phyloP scores from a whole-genome alignment of 2,797 vertebrate genomes.

The Kryptopterus vitreolus region DNA sequence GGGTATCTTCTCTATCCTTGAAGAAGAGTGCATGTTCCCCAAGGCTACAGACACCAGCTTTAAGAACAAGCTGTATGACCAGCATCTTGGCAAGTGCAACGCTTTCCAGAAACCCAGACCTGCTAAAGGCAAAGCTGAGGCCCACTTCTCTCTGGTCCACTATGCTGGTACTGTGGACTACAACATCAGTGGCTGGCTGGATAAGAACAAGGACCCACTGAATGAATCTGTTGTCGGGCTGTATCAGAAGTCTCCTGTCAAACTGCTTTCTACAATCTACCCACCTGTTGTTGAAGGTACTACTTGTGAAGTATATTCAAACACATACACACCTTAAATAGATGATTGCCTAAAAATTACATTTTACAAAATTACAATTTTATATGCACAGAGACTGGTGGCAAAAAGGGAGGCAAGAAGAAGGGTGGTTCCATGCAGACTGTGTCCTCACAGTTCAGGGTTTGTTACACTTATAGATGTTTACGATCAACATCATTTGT shows the following conservation, averaged over 20 bases:
- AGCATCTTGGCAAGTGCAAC: constrained; percentile 82
- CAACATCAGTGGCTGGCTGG: constrained; percentile 79
- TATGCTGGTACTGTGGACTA: constrained; percentile 80
- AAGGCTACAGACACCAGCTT: constrained; percentile 82
- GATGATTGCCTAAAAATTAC: neutral
- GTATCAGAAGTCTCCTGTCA: constrained; percentile 81
- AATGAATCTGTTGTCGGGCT: constrained; percentile 83
- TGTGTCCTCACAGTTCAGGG: constrained; percentile 86
- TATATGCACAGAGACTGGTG: constrained; percentile 46
- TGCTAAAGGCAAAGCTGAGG: constrained; percentile 74
- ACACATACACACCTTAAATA: too few relatives aligned
- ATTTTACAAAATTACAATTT: neutral
- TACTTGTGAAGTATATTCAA: neutral
- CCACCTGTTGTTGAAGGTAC: constrained; percentile 72
- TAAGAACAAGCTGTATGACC: constrained; percentile 88
- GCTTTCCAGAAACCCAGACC: constrained; percentile 81
- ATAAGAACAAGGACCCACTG: constrained; percentile 82
- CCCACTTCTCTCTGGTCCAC: constrained; percentile 71
- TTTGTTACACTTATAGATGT: constrained; percentile 56
- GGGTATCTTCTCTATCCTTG: constrained; percentile 80
- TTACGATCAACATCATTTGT: neutral
- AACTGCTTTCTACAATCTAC: constrained; percentile 76
- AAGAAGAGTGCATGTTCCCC: constrained; percentile 90
- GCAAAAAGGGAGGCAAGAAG: constrained; percentile 85
- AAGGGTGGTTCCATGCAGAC: constrained; percentile 90